Base-by-base conservation (phyloP, 2,797 vertebrate species). In the Dipus sagitta region DNA sequence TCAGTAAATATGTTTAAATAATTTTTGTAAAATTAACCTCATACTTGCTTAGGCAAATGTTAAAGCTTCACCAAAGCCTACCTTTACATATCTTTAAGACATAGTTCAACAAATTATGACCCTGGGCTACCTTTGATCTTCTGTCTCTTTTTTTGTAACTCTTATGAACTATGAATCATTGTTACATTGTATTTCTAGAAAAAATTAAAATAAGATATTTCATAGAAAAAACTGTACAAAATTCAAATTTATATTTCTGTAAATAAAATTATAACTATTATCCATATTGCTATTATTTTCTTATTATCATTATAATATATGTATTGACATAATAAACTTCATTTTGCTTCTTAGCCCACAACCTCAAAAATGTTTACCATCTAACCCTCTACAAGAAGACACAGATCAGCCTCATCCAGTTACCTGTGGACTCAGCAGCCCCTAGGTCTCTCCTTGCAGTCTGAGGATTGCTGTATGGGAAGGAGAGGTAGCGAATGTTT, bases 401-500 rank as follows among this genome's bases (percentile, higher is more conserved):
- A 11, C 20, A 68, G 14, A 15, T n/a, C 24, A 67, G 24, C 21
- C 83, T 90, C 6, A 14, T 0, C 77, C 0, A 17, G 14, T 98
- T 98, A 98, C 98, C 98, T 98, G 96, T 87, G 87, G 91, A 93
- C 38, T 96, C 96, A 13, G 94, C 94, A 9, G 15, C 91, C 20
- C 92, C 93, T 42, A 14, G 0, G 42, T 93, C 94, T 82, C 85
- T 92, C 88, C 95, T 89, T 0, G 30, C 24, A 2, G 67, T 20
- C 62, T 83, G 96, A 21, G n/a, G 30, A 5, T 88, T 85, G 60
- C 95, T 84, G 52, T 98, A 97, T 1, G 98, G 98, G 91, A 98
- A 96, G 47, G 98, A 98, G 60, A 98, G 96, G 96, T 98, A 98
- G 30, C 96, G 98, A 26, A 98, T 84, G 10, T 96, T 97, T 0